Base-by-base conservation (phyloP, 2,797 vertebrate species). In the Galaxias olidus region DNA sequence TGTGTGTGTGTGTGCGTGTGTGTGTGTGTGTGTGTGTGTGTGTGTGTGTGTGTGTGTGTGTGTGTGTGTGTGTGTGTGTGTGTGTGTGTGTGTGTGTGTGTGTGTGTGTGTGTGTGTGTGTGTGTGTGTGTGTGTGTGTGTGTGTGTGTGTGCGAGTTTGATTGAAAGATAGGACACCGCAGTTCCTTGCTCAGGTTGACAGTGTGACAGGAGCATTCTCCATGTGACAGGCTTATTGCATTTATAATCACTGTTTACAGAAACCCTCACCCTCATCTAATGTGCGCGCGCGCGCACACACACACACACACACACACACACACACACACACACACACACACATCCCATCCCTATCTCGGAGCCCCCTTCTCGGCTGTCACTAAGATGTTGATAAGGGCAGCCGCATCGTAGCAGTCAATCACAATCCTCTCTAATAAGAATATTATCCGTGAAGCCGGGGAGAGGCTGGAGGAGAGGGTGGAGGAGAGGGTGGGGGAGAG, bases 151-250 rank as follows among this genome's bases (percentile, higher is more conserved):
- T 43, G 45, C 44, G 10, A 15, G 61, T 51, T 65, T 45, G 78
- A 76, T 45, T 59, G 72, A 62, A 63, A 71, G 83, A 83, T 9
- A 8, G 45, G 13, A 47, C 79, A 79, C 70, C 79, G 65, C 84
- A 81, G 76, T 72, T 73, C 75, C 1, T 0, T 1, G 47, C 60
- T 81, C 62, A 63, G 43, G 74, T 74, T 85, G 78, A 75, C 9
- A 58, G 50, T 44, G 82, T 85, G 86, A 90, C 85, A 87, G 84
- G 67, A 68, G 64, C 73, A 77, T 85, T 86, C 77, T 78, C 78
- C 59, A 53, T 75, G 81, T 90, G 90, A 91, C 87, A 90, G 85
- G 73, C 90, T 92, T 91, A 92, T 92, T 92, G 86, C 87, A 88
- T 91, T 87, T 89, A 72, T 89, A 89, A 90, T 89, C 79, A 87